Base-by-base conservation (phyloP, 2,888 invertebrate genomes). In the Agrochola lychnidis region DNA sequence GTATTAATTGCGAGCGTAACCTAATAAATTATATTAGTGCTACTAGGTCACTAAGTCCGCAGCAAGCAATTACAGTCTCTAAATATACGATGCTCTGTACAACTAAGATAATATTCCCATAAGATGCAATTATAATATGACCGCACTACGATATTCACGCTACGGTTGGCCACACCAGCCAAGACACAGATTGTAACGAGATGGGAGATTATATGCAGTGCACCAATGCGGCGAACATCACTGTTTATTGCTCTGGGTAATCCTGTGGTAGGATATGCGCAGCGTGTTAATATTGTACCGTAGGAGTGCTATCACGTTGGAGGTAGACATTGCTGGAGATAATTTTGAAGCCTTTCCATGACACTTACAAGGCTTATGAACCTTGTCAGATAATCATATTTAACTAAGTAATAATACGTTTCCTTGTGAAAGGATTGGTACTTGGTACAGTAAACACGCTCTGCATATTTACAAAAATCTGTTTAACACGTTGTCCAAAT, bases 101-200 rank as follows among this genome's bases (percentile, higher is more conserved):
- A 59, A 82, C 36, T 71, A 57, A 71, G 70, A 69, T 82, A 71
- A 81, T 70, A 85, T 71, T 71, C 82, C 68, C 70, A 10, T 63
- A 61, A 42, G 73, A 70, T 42, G 22, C 45, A 61, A 82, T 73
- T 78, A 73, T 62, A 68, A 69, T 70, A 83, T 48, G 30, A 69
- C 59, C 53, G 69, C 78, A 72, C 51, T 68, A 78, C 40, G 22
- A 61, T 69, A 63, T 75, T 48, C 72, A 57, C 45, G 71, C 71
- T 82, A 69, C 57, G 68, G 59, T 51, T 63, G 36, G 70, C 59
- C 56, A 77, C 51, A 73, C 51, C n/a, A 61, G 68, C 73, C 57
- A 82, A 83, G 82, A 83, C 70, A 86, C 78, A 71, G 82, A 85
- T 76, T 85, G 57, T 74, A 73, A 78, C 73, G 57, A 72, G 83